These are phyloP conservation scores for Myotis findleyi DNA, from an alignment of 2,797 vertebrate species.

Conservation along the genomic window DNA sequence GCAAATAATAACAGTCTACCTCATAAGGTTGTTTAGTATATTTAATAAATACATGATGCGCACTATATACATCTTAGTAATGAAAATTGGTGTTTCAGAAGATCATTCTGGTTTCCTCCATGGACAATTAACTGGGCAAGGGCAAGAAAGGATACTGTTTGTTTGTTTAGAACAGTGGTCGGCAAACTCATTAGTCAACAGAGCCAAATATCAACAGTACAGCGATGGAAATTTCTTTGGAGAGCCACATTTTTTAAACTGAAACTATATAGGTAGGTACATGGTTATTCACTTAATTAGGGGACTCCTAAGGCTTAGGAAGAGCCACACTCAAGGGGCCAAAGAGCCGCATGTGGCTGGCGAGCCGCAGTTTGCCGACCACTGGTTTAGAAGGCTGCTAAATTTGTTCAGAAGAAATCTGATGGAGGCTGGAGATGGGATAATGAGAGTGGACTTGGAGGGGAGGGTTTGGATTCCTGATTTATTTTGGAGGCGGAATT, in stretches of 20 bases:
- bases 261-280: too few species aligned
- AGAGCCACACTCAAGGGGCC: too few species aligned
- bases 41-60: neutral
- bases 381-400: neutral
- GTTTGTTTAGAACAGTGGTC: too few species aligned
- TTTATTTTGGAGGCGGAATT: slow-evolving; percentile 30
- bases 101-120: neutral
- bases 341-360: too few species aligned
- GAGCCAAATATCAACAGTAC: too few species aligned
- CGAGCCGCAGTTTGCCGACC: too few species aligned
- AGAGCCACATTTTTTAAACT: too few species aligned
- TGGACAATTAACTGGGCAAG: neutral
- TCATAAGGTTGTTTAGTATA: neutral
- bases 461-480: neutral
- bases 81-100: slow-evolving; percentile 4
- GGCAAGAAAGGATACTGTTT: neutral
- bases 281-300: too few species aligned
- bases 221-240: too few species aligned
- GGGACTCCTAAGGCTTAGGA: too few species aligned
- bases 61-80: neutral
- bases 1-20: neutral
- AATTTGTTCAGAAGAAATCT: neutral
- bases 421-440: neutral
- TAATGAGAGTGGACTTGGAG: neutral
- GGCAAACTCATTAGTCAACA: too few species aligned